phyloP scores from a whole-genome alignment of 2,797 vertebrate species.

The Poecilia picta region DNA sequence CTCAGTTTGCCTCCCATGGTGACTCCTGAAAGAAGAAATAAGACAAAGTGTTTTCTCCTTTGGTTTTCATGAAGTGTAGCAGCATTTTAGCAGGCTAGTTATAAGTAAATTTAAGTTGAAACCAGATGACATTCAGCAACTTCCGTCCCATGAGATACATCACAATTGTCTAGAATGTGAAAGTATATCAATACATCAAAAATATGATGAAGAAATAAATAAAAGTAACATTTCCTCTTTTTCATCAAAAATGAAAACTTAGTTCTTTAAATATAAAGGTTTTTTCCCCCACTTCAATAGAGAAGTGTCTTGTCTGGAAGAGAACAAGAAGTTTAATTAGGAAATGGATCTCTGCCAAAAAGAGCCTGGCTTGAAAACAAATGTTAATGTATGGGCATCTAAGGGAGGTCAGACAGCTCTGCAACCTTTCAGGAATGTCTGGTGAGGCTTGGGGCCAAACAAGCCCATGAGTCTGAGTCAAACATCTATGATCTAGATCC shows the following conservation, averaged over 20 bases:
- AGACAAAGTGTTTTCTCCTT: conserved; percentile 3
- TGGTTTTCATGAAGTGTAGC: background rate
- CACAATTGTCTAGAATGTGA: background rate
- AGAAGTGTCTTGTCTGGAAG: conserved; percentile 35
- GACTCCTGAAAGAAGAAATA: conserved; percentile 62
- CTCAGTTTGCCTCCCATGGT: conserved; percentile 96
- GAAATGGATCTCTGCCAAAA: conserved; percentile 42
- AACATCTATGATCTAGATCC: conserved; percentile 41
- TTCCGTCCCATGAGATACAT: background rate
- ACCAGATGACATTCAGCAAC: background rate
- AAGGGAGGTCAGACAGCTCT: conserved; percentile 52
- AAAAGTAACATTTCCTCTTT: conserved; percentile 6
- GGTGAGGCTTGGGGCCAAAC: conserved; percentile 53
- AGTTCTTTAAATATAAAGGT: conserved; percentile 35
- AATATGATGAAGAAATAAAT: conserved; percentile 5
- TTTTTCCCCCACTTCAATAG: conserved; percentile 4
- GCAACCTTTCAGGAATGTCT: conserved; percentile 64
- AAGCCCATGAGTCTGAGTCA: conserved; percentile 34
- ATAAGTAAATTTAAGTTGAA: conserved; percentile 2
- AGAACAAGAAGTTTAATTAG: conserved; percentile 45
- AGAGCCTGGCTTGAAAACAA: conserved; percentile 59
- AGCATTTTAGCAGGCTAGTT: background rate
- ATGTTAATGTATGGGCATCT: conserved; percentile 67
- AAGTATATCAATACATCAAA: background rate
- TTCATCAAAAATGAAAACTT: background rate